Percentiles rank a stretch among this genome's conserved stretches.
Evolutionary conservation across 2,888 invertebrate species (phyloP).

Genomic region (Alloscopus bannaensis): DNA sequence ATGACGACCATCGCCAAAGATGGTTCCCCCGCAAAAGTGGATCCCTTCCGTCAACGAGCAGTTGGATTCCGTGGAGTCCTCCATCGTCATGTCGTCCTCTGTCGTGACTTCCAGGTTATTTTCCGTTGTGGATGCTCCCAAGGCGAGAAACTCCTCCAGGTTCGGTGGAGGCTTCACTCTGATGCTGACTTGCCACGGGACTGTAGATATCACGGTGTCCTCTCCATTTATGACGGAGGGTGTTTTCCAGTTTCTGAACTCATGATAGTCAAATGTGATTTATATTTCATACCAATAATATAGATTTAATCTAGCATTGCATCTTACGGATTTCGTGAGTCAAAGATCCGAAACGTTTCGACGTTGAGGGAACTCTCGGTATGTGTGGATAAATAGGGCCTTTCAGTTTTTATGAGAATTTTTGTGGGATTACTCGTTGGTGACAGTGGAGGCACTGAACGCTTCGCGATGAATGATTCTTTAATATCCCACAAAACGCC

Average conservation of each 20-base stretch:
- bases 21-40: constrained; percentile 70
- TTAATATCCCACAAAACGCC: constrained; percentile 11
- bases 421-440: constrained; percentile 50
- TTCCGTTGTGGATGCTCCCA: background rate
- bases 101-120: constrained; percentile 8
- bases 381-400: constrained; percentile 18
- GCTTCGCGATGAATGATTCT: constrained; percentile 32
- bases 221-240: constrained; percentile 69
- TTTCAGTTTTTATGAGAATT: constrained; percentile 53
- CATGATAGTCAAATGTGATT: background rate
- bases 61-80: constrained; percentile 31
- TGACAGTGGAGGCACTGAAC: constrained; percentile 26
- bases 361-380: background rate
- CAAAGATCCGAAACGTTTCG: constrained; percentile 30
- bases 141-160: background rate
- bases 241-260: constrained; percentile 14
- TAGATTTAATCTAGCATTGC: background rate
- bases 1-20: constrained; percentile 51
- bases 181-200: constrained; percentile 71
- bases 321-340: constrained; percentile 32
- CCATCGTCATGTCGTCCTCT: constrained; percentile 36
- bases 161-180: constrained; percentile 43
- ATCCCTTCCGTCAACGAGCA: constrained; percentile 68
- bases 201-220: constrained; percentile 60
- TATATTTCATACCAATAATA: background rate